Evolutionary conservation across 2,888 invertebrate species (phyloP), one percentile per base, ranked within the genome.

Genomic region (Anodontia alba): DNA sequence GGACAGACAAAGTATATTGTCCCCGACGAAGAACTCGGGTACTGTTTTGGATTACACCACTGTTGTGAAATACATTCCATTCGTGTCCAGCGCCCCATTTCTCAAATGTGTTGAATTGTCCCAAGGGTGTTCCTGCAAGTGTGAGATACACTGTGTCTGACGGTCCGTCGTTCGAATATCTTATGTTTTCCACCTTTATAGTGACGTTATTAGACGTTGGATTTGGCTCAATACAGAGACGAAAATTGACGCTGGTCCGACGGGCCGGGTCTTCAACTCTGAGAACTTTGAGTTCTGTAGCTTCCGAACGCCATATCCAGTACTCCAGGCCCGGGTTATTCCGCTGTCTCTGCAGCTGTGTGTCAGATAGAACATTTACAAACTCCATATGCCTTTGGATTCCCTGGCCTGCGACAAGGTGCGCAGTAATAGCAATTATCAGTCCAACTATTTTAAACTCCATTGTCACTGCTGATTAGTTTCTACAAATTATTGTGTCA

Each of bases 11-110:
- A 0, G 20, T 71, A 38, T 79, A 71, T n/a, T 43, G 23, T 20
- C 79, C 79, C 67, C 33, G 23, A 8, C 15, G 1, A 5, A 79
- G 20, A 23, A 38, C 67, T 15, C 74, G 12, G 29, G 66, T 17
- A n/a, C n/a, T n/a, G 1, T 62, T 66, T 23, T 75, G 75, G 17
- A 67, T 33, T 5, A 43, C 26, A 42, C 66, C 29, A 15, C 26
- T 54, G 5, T 84, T 79, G n/a, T 81, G 70, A 54, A 79, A 84
- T 0, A 84, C 79, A 51, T 84, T 84, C 84, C 84, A 84, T 0
- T 81, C 81, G 36, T 84, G 79, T 0, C 84, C 84, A 54, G 74
- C 66, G 0, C 77, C 80, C 84, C 81, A 84, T 72, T 81, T 84
- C 31, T 81, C 79, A 29, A 49, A 68, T 17, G 81, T 84, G 0